These are phyloP conservation scores for Eurytoma adleriae DNA, from an alignment of 2,888 invertebrate genomes.

Conservation along the genomic window DNA sequence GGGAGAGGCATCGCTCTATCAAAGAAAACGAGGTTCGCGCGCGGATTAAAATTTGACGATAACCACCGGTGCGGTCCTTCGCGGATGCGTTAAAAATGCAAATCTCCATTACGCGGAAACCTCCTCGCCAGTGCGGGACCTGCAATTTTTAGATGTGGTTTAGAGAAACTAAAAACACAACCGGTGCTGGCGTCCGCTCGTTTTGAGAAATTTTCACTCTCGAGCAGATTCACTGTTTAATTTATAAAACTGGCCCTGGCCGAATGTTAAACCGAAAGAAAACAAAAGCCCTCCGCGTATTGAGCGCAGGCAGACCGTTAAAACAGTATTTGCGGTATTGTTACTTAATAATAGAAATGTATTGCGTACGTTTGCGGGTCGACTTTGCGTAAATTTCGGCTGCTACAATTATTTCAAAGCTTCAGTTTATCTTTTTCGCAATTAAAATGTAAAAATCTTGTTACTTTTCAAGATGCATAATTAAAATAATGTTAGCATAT, in stretches of 20 bases:
- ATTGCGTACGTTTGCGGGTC: no score
- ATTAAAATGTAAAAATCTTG: no score
- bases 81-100: slow-evolving; percentile 42
- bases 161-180: slow-evolving; percentile 34
- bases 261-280: no score
- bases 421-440: no score
- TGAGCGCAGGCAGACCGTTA: no score
- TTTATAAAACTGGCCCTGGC: slow-evolving; percentile 5
- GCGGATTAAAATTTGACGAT: slow-evolving; percentile 43
- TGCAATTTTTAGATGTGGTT: slow-evolving; percentile 29
- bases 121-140: not conserved
- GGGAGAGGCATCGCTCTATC: slow-evolving; percentile 1
- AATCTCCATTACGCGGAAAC: slow-evolving; percentile 47
- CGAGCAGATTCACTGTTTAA: slow-evolving; percentile 29
- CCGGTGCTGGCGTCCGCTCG: not conserved
- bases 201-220: slow-evolving; percentile 35
- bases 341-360: no score
- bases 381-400: no score
- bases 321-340: no score
- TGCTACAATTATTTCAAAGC: no score
- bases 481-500: slow-evolving; percentile 6
- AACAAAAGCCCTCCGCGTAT: no score
- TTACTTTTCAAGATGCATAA: not conserved
- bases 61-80: not conserved
- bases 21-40: slow-evolving; percentile 7